A percentile compares a stretch with the other conserved stretches of the same genome.
Conservation (phyloP, 1,140 invertebrate genomes). For the Ridgeia piscesae region DNA sequence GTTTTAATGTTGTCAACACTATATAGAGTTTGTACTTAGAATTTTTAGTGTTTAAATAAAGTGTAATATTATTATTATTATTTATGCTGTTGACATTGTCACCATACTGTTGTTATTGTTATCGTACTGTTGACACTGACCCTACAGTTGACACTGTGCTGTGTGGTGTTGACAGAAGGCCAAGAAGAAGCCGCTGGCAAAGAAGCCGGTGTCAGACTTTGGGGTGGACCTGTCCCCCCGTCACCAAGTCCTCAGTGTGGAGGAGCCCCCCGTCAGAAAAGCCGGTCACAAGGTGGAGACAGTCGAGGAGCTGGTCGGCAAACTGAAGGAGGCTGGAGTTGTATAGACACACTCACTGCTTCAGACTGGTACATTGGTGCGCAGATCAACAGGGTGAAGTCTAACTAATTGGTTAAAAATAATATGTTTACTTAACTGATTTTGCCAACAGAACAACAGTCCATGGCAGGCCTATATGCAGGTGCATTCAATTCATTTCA, state of each 20-base stretch:
- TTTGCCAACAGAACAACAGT: no score
- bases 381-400: not conserved
- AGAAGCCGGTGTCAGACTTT: conserved; percentile 84
- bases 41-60: no score
- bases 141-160: no score
- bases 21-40: no score
- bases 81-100: no score
- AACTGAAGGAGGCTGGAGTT: conserved; percentile 85
- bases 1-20: no score
- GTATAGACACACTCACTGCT: conserved; percentile 39
- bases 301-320: conserved; percentile 86
- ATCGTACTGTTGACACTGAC: not conserved
- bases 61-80: no score
- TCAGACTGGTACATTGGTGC: not conserved
- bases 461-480: no score
- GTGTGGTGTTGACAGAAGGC: conserved; percentile 74
- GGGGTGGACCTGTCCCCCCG: conserved; percentile 82
- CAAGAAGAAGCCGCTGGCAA: conserved; percentile 97
- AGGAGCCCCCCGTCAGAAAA: conserved; percentile 91
- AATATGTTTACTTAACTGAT: not conserved
- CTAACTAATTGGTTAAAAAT: not conserved
- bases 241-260: conserved; percentile 72
- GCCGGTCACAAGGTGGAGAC: conserved; percentile 91
- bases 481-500: no score
- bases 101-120: not conserved